Conservation (phyloP, 2,113 vertebrate genomes). For the Sphaerodactylus townsendi region DNA sequence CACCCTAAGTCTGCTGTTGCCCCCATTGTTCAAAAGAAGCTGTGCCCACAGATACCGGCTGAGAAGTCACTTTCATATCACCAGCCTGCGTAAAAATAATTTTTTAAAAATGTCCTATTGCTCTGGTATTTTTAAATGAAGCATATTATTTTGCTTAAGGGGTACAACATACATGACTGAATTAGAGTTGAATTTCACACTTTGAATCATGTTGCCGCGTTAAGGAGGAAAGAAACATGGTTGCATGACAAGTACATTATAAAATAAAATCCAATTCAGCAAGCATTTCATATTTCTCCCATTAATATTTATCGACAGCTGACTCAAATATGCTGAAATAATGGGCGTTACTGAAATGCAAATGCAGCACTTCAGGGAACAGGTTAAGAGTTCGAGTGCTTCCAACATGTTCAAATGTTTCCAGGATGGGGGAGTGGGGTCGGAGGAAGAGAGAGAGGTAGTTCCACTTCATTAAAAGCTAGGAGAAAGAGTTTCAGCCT, state of each 20-base stretch:
- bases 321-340: neutral
- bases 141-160: constrained; percentile 1
- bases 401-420: neutral
- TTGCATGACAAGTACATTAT: constrained; percentile 12
- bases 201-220: constrained; percentile 8
- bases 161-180: constrained; percentile 32
- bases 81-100: constrained; percentile 23
- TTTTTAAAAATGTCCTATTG: neutral
- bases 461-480: neutral
- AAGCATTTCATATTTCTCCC: constrained; percentile 23
- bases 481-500: neutral
- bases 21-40: neutral
- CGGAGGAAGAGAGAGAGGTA: no score
- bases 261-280: neutral
- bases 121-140: constrained; percentile 32
- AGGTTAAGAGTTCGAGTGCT: neutral
- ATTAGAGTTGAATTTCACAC: constrained; percentile 29
- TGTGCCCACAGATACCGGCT: neutral
- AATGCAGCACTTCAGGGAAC: no score
- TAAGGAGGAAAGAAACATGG: constrained; percentile 8
- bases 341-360: neutral
- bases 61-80: constrained; percentile 10
- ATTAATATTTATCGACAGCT: neutral
- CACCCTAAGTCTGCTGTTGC: neutral
- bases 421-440: no score